Evolutionary conservation across 2,888 invertebrate species (phyloP), one percentile per base, ranked within the genome.

Genomic region (Synanthedon andrenaeformis): DNA sequence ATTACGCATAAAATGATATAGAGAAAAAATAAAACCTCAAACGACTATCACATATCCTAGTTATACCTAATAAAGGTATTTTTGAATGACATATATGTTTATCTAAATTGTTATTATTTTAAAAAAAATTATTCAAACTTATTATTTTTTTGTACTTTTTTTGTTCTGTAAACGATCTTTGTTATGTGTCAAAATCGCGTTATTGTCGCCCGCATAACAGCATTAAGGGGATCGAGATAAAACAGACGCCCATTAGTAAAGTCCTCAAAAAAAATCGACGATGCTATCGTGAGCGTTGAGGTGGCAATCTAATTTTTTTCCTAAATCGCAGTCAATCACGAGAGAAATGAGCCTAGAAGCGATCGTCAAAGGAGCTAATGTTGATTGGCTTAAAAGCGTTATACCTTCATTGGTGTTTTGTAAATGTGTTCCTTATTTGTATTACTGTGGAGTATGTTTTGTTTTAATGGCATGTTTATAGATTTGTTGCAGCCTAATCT

Each of bases 261-360:
- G 68, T 67, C 72, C 69, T 69, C 69, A 64, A 69, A 79, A 84
- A 19, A 82, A 69, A 59, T 75, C 71, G 70, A 69, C 82, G 84
- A 85, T 79, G 69, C 68, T 75, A 85, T 85, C 84, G 67, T 52
- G 52, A 62, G 69, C 70, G 71, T 76, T 69, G 79, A 83, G 82
- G 85, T 82, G 86, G 82, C 79, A 84, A 84, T 85, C 82, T 71
- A 82, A 76, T 85, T 86, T 86, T 80, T 82, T 81, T 61, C 64
- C 75, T 70, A 75, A 79, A 69, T 72, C 70, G 63, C 78, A 77
- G 79, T 83, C 84, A 81, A 85, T 86, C 84, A 79, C 76, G 63
- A 65, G 72, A 78, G 79, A 85, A 87, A 83, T 83, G 86, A 80
- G 82, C 79, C 84, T 74, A 76, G 69, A 69, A 69, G 69, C 67